Base-by-base conservation (phyloP, 1,140 invertebrate genomes). In the Rhyacophila brunnea region DNA sequence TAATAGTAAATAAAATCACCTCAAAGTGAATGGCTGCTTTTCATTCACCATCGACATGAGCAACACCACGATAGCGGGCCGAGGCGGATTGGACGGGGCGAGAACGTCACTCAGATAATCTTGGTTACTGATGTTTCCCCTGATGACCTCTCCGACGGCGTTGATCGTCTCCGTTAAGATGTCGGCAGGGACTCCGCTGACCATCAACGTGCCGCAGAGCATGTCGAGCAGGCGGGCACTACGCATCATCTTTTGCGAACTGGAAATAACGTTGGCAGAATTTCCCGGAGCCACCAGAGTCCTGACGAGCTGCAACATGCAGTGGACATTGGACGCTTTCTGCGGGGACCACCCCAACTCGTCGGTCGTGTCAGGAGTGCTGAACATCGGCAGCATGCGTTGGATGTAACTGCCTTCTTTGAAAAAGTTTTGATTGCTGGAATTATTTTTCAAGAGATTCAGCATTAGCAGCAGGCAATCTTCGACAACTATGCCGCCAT, bases 1-100 rank as follows among this genome's bases (percentile, higher is more conserved):
- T 7, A 35, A 35, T 35, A 35, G n/a, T 35, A 7, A 7, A 7
- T n/a, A 13, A 44, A 9, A 17, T 15, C 48, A 79, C 75, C 96
- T 85, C 48, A 99, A 74, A 6, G 85, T 75, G 71, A 99, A 92
- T 10, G 94, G 90, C 73, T 99, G 97, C 71, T 97, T 98, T 68
- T 99, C 96, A 74, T 98, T 98, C 1, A 99, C 93, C 95, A 99
- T 98, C 0, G 95, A 98, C 90, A 98, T 95, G 9, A 99, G 74
- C 6, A 99, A 78, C 38, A 99, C 90, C 0, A 99, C 90, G 44
- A 99, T 89, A 0, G 92, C 94, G 1, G 96, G 92, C 45, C 91
- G 85, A 10, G 96, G 92, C 32, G 96, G 95, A 69, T 84, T 90
- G 11, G 91, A 92, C 0, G 95, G 95, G 0, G 96, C 95, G 78